Evolutionary conservation across 2,797 vertebrate species (phyloP), one percentile per base, ranked within the genome.

Genomic region (Furcifer pardalis): DNA sequence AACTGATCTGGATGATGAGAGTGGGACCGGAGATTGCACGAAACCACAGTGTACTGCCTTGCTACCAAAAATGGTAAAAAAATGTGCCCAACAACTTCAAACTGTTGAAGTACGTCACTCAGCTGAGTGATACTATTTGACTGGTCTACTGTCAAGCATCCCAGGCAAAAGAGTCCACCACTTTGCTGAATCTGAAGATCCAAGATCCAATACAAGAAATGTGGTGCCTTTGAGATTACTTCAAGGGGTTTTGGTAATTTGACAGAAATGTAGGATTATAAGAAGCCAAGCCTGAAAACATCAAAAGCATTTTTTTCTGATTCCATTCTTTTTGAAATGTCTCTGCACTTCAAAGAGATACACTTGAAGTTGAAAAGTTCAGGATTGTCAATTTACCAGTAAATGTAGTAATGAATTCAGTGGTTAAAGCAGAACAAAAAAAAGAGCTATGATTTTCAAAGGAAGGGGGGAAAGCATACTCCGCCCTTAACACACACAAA

Each of bases 331-430:
- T 84, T 90, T 77, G 56, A 81, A 82, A 87, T 79, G 88, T 87
- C 84, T 82, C 77, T 86, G 84, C 63, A 89, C 73, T 88, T 23
- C 68, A 87, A 90, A 92, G 92, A 87, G 86, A 89, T 49, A 79
- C 63, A 84, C 81, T 9, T 27, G 3, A 79, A 92, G 94, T 92
- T 94, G 91, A 92, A 86, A 90, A 94, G 92, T 94, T 94, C 92
- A 94, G 90, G 40, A 74, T 77, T 86, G 83, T 82, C 91, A 91
- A 15, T 82, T 77, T 85, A 71, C 77, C 63, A 49, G 81, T 89
- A 72, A 79, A 65, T 2, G 4, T 12, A 84, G 85, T 83, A 49
- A 86, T n/a, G 49, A 88, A 72, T 83, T 84, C 12, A 75, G 82
- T 80, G 1, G 25, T 6, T 7, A 21, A 23, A 52, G 23, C n/a